Base-by-base conservation (phyloP, 2,888 invertebrate species). In the Hecatera dysodea region DNA sequence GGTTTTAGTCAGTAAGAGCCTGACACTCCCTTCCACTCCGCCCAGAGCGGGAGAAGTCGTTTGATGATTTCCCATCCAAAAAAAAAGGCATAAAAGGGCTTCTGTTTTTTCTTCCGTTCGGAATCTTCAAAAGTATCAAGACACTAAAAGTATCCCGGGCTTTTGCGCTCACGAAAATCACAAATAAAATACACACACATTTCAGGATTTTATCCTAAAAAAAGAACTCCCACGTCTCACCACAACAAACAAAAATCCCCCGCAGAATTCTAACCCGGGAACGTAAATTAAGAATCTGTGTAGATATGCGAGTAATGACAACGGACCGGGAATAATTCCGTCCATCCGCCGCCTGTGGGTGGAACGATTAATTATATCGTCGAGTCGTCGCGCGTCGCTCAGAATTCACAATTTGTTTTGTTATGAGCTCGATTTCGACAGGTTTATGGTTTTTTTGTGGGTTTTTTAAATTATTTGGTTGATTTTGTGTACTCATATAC, bases 291-390 rank as follows among this genome's bases (percentile, higher is more conserved):
- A 74, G 67, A 80, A 72, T 61, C 52, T 11, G 60, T 27, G 56
- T 44, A 39, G 72, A 62, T 62, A 72, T 74, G 59, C 57, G 50
- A 63, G 68, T 57, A 81, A 78, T 74, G 75, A 80, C 74, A 80
- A 71, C 65, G 75, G 72, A 65, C 80, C 59, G 76, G 55, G 76
- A 86, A 78, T 80, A 79, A 84, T 86, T 76, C 29, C 70, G 46
- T 29, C 71, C 73, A 60, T 72, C 69, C 75, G 29, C 70, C 36
- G 53, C 27, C 60, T 33, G 70, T 53, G 70, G 60, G 72, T 8
- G 27, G 52, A 19, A 29, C 61, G 44, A 81, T 77, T 77, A 72
- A 77, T 72, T 67, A 66, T 68, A 67, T 67, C 44, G 44, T n/a
- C 36, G 52, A 48, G 59, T 66, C 63, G 19, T 57, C 44, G 7